Evolutionary conservation across 2,888 invertebrate species (phyloP).

Genomic region (Allacma fusca): DNA sequence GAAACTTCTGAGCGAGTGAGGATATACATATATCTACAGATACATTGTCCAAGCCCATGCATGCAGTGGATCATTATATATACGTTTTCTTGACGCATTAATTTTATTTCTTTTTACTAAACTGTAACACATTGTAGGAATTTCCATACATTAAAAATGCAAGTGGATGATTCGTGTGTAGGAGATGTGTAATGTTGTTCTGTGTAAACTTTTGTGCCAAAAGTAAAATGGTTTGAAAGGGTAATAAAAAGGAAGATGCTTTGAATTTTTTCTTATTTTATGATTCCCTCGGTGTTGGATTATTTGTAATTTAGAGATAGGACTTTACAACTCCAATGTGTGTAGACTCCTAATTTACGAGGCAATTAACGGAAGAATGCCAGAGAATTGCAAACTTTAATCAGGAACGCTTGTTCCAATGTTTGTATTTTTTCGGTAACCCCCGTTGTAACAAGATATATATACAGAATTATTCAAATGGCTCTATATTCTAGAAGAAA

Average conservation of each 20-base stretch:
- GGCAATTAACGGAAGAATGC: neutral
- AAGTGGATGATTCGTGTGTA: too few species aligned
- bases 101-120: too few species aligned
- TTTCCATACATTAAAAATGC: too few species aligned
- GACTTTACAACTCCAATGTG: neutral
- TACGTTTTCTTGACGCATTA: neutral
- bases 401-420: neutral
- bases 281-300: neutral
- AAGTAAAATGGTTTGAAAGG: conserved; percentile 2
- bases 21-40: too few species aligned
- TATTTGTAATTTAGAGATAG: too few species aligned
- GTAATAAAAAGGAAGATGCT: neutral
- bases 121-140: too few species aligned
- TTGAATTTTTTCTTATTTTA: neutral
- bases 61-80: too few species aligned
- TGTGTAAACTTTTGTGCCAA: conserved; percentile 14
- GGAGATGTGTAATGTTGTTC: neutral
- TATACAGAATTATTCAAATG: too few species aligned
- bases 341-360: neutral
- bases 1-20: neutral
- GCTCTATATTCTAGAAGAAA: too few species aligned
- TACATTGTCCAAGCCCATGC: too few species aligned
- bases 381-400: neutral
- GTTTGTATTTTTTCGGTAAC: neutral
- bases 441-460: too few species aligned